Evolutionary conservation across 1,140 invertebrate genomes (phyloP).

Genomic region (Hirudo medicinalis): DNA sequence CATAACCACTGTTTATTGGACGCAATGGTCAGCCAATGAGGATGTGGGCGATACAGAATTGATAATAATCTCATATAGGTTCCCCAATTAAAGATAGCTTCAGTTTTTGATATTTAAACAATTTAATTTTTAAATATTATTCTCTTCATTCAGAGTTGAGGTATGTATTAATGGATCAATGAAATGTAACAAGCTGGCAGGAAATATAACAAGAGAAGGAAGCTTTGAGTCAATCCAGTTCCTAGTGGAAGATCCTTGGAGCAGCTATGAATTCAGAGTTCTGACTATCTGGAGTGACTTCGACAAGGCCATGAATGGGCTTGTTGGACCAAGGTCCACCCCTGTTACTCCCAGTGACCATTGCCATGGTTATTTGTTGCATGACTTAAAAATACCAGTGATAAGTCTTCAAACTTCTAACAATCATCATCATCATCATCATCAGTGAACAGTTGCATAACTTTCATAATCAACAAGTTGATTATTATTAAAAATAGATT

Average conservation of each 20-base stretch:
- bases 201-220: not conserved
- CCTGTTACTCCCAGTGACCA: no score
- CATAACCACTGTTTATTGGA: not conserved
- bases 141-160: no score
- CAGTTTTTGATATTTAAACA: no score
- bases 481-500: no score
- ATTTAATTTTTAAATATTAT: no score
- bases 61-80: not conserved
- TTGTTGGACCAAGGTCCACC: not conserved
- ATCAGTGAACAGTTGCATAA: no score
- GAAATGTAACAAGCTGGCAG: not conserved
- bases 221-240: not conserved
- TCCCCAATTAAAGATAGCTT: not conserved
- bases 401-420: no score
- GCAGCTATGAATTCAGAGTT: conserved; percentile 9
- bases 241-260: not conserved
- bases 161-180: no score
- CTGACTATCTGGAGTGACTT: conserved; percentile 1
- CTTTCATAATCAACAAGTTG: no score
- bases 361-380: no score
- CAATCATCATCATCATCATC: no score
- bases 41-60: not conserved
- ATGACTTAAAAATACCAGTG: no score
- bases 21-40: not conserved
- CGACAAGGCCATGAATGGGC: not conserved